Conservation (phyloP, 1,140 invertebrate genomes). For the Habropoda laboriosa region DNA sequence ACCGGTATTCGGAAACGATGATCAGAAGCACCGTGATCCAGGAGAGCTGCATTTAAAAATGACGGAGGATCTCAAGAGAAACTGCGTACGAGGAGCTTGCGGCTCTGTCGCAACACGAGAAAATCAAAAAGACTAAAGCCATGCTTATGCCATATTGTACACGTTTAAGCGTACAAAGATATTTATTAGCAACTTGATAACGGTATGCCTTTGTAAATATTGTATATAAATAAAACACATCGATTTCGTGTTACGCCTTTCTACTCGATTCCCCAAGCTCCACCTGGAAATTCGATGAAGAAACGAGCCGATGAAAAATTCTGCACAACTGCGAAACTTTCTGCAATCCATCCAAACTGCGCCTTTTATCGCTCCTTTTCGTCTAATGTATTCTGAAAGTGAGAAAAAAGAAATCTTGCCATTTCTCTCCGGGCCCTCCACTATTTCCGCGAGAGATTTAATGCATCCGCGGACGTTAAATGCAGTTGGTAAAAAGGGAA, state of each 20-base stretch:
- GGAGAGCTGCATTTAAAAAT: constrained; percentile 74
- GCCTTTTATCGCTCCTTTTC: not conserved
- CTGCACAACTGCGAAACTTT: no score
- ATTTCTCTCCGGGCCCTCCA: not conserved
- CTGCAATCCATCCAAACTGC: not conserved
- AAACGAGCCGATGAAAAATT: no score
- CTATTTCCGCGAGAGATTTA: constrained; percentile 4
- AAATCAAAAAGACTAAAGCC: constrained; percentile 48
- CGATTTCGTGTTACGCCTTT: constrained; percentile 65
- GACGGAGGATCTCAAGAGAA: not conserved
- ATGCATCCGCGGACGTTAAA: constrained; percentile 21
- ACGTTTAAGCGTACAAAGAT: constrained; percentile 62
- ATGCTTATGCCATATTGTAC: constrained; percentile 58
- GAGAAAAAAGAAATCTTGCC: not conserved
- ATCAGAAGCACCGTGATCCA: constrained; percentile 72
- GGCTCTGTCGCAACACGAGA: not conserved
- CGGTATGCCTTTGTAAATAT: constrained; percentile 76
- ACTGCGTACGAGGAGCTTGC: not conserved
- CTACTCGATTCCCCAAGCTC: not conserved
- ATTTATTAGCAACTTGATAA: constrained; percentile 69
- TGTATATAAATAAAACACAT: constrained; percentile 78
- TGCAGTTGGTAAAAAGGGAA: not conserved
- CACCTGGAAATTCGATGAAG: not conserved
- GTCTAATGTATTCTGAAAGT: not conserved
- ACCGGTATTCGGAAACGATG: constrained; percentile 71